Conservation (phyloP, 2,113 vertebrate species). For the Pygoscelis antarcticus region DNA sequence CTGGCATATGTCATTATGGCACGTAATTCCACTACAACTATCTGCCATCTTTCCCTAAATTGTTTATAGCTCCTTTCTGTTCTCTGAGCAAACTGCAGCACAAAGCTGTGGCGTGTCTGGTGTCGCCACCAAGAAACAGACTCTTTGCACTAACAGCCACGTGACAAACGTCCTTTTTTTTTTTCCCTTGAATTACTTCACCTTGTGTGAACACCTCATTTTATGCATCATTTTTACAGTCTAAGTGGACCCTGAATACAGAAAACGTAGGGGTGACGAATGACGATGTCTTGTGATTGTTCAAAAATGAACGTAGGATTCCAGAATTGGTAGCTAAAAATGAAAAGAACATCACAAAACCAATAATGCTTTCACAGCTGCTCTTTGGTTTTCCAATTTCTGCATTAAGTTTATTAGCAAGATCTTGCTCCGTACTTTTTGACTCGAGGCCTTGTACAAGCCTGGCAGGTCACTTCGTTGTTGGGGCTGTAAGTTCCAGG, state of each 20-base stretch:
- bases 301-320: fast-evolving
- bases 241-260: background rate
- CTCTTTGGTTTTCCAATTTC: background rate
- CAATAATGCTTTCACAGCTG: background rate
- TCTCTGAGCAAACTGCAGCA: background rate
- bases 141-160: background rate
- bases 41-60: background rate
- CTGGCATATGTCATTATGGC: background rate
- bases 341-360: background rate
- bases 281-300: background rate
- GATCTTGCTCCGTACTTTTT: conserved; percentile 67
- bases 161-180: background rate
- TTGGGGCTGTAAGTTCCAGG: conserved; percentile 76
- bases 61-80: background rate
- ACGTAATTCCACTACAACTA: background rate
- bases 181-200: background rate
- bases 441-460: conserved; percentile 20
- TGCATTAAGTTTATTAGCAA: conserved; percentile 48
- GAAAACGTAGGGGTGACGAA: background rate
- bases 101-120: background rate
- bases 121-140: background rate
- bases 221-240: background rate
- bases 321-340: background rate
- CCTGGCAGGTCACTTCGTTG: conserved; percentile 58
- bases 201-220: background rate